Conservation (phyloP, 2,888 invertebrate species). For the Stegophylla sp. region DNA sequence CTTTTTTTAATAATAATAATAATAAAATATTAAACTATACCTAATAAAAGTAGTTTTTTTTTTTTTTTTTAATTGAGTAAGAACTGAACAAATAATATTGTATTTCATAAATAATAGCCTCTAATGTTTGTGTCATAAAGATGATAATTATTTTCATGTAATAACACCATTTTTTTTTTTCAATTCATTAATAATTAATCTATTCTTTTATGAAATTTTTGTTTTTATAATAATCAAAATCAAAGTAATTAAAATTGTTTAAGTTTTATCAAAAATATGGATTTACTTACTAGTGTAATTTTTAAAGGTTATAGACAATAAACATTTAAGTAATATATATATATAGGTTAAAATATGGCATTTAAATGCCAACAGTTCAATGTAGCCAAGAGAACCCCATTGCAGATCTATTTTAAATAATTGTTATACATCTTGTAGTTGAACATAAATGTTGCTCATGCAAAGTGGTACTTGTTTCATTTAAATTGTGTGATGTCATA, state of each 20-base stretch:
- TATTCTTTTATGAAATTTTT: not conserved
- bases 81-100: too few species aligned
- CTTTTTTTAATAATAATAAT: too few species aligned
- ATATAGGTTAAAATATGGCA: constrained; percentile 44
- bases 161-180: not conserved
- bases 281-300: not conserved
- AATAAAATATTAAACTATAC: too few species aligned
- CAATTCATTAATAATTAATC: too few species aligned
- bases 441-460: not conserved
- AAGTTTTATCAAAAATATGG: not conserved
- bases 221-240: not conserved
- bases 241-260: too few species aligned
- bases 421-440: not conserved
- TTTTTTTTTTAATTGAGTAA: too few species aligned
- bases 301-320: constrained; percentile 25
- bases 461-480: not conserved
- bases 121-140: too few species aligned
- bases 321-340: constrained; percentile 10
- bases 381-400: not conserved
- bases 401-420: constrained; percentile 33
- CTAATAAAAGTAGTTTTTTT: too few species aligned
- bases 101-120: too few species aligned
- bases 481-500: constrained; percentile 49
- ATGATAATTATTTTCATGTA: not conserved
- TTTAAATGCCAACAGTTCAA: constrained; percentile 40